Evolutionary conservation across 2,888 invertebrate genomes (phyloP).

Genomic region (Drosophila anomelani): DNA sequence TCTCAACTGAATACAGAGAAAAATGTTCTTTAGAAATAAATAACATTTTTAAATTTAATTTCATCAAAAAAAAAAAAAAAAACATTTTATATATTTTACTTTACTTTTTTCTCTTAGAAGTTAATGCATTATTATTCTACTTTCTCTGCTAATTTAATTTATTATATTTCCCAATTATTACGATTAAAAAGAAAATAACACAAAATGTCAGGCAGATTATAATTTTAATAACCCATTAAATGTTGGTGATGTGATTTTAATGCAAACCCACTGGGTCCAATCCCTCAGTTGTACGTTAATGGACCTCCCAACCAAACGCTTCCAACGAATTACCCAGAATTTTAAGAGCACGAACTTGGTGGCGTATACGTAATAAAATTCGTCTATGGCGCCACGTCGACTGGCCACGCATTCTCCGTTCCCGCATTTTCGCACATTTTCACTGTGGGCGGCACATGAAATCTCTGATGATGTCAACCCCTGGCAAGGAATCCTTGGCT

Average conservation of each 20-base stretch:
- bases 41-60: not conserved
- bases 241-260: not conserved
- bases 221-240: conserved; percentile 6
- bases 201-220: not conserved
- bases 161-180: not conserved
- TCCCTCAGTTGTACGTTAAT: not conserved
- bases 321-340: conserved; percentile 1
- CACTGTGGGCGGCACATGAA: conserved; percentile 36
- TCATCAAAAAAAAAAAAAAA: too few species aligned
- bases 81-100: too few species aligned
- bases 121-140: too few species aligned
- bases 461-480: conserved; percentile 45
- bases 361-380: conserved; percentile 60
- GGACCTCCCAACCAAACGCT: conserved; percentile 1
- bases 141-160: not conserved
- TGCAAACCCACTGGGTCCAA: not conserved
- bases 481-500: conserved; percentile 1
- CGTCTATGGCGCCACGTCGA: conserved; percentile 57
- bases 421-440: conserved; percentile 16
- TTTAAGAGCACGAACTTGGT: conserved; percentile 21
- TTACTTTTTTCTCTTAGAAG: too few species aligned
- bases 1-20: not conserved
- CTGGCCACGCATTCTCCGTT: conserved; percentile 50
- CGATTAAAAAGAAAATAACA: not conserved
- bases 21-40: not conserved